Conservation (phyloP, 1,140 invertebrate species). For the Carposina sasakii region DNA sequence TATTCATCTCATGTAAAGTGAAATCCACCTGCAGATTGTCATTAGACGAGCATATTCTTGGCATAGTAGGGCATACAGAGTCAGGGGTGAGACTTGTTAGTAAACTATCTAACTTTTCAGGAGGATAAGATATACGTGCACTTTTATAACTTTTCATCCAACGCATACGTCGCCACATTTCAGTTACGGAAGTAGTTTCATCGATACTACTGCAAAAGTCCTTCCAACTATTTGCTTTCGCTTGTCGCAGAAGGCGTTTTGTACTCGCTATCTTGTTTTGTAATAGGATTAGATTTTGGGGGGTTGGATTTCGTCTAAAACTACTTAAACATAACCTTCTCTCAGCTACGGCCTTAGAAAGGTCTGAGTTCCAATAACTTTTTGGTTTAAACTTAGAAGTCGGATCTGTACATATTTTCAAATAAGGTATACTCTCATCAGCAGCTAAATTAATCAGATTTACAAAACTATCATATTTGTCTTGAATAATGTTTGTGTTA, state of each 20-base stretch:
- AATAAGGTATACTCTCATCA: neutral
- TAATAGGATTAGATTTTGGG: no score
- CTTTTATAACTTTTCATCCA: conserved; percentile 22
- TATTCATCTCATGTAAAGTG: conserved; percentile 19
- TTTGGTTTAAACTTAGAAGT: neutral
- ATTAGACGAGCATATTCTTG: conserved; percentile 3
- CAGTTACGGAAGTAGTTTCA: conserved; percentile 7
- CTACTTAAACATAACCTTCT: neutral
- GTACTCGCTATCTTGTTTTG: no score
- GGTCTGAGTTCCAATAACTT: conserved; percentile 1
- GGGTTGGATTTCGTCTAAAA: neutral
- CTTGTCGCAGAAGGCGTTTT: no score
- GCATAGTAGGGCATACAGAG: no score
- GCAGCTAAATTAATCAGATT: neutral
- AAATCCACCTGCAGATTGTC: conserved; percentile 13
- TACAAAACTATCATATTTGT: neutral
- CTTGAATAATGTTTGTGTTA: neutral
- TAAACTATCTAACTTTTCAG: no score
- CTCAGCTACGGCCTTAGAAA: neutral
- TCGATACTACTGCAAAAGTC: conserved; percentile 13
- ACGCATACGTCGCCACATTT: conserved; percentile 16
- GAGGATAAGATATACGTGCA: no score
- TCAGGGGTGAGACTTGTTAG: no score
- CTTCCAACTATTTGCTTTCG: no score
- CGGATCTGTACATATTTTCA: neutral